Evolutionary conservation across 2,888 invertebrate species (phyloP).

Genomic region (Drosophila pegasa): DNA sequence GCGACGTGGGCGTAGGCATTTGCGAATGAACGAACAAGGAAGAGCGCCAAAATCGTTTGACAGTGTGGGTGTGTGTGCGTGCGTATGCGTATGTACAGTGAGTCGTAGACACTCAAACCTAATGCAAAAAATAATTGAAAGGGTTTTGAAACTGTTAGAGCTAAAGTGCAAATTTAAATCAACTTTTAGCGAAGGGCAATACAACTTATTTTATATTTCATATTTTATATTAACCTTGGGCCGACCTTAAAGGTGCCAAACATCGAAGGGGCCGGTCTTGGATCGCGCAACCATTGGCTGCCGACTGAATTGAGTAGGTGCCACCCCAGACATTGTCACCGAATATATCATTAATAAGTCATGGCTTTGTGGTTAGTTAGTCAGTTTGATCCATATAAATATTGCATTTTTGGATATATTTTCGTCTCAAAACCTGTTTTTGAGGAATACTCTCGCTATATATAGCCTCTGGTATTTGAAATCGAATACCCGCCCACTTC

Average conservation of each 20-base stretch:
- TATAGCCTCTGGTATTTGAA: conserved; percentile 33
- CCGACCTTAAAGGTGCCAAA: conserved; percentile 12
- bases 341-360: conserved; percentile 39
- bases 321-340: conserved; percentile 25
- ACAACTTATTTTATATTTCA: neutral
- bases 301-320: conserved; percentile 6
- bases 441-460: conserved; percentile 40
- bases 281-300: conserved; percentile 4
- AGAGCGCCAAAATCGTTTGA: conserved; percentile 9
- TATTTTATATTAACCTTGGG: conserved; percentile 18
- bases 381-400: conserved; percentile 29
- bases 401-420: conserved; percentile 24
- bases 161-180: neutral
- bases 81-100: conserved; percentile 52
- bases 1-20: conserved; percentile 45
- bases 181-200: conserved; percentile 12
- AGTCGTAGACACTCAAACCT: neutral
- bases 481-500: conserved; percentile 59
- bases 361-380: conserved; percentile 33
- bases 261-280: conserved; percentile 40
- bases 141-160: neutral
- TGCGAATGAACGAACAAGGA: conserved; percentile 31
- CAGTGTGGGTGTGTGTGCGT: conserved; percentile 19
- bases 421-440: conserved; percentile 33
- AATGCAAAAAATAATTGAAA: conserved; percentile 10